phyloP scores from a whole-genome alignment of 1,140 invertebrate genomes.

The Saccostrea cuccullata region DNA sequence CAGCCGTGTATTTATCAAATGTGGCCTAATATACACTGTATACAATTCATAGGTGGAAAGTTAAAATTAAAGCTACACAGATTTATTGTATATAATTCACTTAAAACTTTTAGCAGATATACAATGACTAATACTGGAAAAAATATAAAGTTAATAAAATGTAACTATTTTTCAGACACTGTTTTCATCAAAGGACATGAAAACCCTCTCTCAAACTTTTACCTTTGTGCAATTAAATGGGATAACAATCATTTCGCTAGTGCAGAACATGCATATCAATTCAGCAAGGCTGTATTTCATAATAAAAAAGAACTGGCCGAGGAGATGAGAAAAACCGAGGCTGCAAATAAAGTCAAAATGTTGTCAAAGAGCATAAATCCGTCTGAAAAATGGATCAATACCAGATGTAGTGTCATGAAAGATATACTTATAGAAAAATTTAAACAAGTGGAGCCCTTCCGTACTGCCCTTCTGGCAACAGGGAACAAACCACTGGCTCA shows the following conservation, averaged over 20 bases:
- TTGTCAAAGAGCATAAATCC: conserved; percentile 25
- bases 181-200: conserved; percentile 30
- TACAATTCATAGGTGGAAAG: too few relatives aligned
- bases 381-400: not conserved
- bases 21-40: too few relatives aligned
- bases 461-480: conserved; percentile 12
- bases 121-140: not conserved
- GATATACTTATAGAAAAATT: conserved; percentile 16
- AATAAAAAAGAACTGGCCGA: not conserved
- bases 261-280: conserved; percentile 14
- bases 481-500: conserved; percentile 11
- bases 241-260: conserved; percentile 1
- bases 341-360: conserved; percentile 35
- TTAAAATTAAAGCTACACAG: too few relatives aligned
- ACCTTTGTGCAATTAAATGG: conserved; percentile 23
- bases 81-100: too few relatives aligned
- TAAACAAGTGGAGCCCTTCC: conserved; percentile 16
- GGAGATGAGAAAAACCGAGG: conserved; percentile 4
- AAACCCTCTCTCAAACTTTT: conserved; percentile 29
- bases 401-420: conserved; percentile 1
- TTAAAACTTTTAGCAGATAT: not conserved
- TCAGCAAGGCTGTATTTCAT: conserved; percentile 12
- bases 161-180: conserved; percentile 16
- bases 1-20: too few relatives aligned
- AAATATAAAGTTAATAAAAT: not conserved